A percentile compares a stretch with the other conserved stretches of the same genome.
Evolutionary conservation across 2,797 vertebrate genomes (phyloP).

Genomic region (Pitangus sulphuratus): DNA sequence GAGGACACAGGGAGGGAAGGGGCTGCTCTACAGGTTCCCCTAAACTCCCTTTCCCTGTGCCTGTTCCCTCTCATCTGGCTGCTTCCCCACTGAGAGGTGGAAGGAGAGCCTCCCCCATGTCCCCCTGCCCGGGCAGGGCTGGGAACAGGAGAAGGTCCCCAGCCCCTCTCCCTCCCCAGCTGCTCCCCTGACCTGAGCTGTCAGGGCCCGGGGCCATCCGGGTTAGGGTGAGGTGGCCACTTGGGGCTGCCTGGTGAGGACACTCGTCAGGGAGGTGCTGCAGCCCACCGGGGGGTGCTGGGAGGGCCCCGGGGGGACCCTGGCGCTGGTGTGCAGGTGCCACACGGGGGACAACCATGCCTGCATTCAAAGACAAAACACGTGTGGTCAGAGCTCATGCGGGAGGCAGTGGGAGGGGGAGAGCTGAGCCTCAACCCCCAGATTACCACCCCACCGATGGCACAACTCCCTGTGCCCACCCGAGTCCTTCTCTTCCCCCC

Average conservation of each 20-base stretch:
- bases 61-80: not conserved
- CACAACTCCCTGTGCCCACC: not conserved
- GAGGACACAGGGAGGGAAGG: not conserved
- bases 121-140: not conserved
- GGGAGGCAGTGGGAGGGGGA: not conserved
- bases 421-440: not conserved
- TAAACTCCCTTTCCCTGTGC: not conserved
- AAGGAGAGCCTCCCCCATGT: not conserved
- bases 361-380: slow-evolving; percentile 79
- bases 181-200: slow-evolving; percentile 77
- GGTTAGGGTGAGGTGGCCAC: slow-evolving; percentile 68
- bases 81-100: not conserved
- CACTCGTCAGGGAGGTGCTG: slow-evolving; percentile 52
- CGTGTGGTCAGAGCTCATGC: slow-evolving; percentile 7
- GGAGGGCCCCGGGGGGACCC: slow-evolving; percentile 81
- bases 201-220: slow-evolving; percentile 71
- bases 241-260: slow-evolving; percentile 49
- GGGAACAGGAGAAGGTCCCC: not conserved
- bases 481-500: not conserved
- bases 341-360: slow-evolving; percentile 84
- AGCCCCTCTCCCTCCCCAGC: not conserved
- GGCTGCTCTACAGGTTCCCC: not conserved
- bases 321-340: slow-evolving; percentile 84
- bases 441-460: rapidly evolving
- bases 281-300: slow-evolving; percentile 68